phyloP scores from a whole-genome alignment of 2,888 invertebrate genomes.

The Rhodophaea formosa region DNA sequence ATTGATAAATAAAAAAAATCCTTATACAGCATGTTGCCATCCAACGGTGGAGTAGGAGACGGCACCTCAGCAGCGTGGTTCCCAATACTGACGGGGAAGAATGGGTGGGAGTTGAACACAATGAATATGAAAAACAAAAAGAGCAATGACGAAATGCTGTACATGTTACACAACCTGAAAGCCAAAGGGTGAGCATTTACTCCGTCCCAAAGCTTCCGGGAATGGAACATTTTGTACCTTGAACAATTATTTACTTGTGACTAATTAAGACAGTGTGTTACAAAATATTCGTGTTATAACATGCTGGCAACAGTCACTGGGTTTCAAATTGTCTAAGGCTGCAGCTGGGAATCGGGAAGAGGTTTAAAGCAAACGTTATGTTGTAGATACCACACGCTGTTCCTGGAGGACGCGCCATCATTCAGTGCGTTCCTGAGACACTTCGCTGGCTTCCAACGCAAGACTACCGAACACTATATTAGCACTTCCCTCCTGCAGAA shows the following conservation, averaged over 20 bases:
- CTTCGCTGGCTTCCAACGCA: conserved; percentile 89
- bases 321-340: too few species aligned
- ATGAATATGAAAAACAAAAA: conserved; percentile 82
- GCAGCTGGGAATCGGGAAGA: too few species aligned
- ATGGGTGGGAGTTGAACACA: conserved; percentile 92
- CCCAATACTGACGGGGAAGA: conserved; percentile 92
- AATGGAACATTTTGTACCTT: too few species aligned
- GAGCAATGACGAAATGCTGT: conserved; percentile 89
- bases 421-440: conserved; percentile 95
- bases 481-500: conserved; percentile 89
- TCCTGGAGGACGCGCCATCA: conserved; percentile 91
- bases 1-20: too few species aligned
- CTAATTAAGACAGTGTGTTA: too few species aligned
- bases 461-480: conserved; percentile 95
- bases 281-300: too few species aligned
- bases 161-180: conserved; percentile 91
- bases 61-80: conserved; percentile 93
- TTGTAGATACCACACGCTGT: conserved; percentile 85
- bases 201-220: too few species aligned
- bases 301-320: too few species aligned
- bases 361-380: too few species aligned
- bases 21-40: too few species aligned
- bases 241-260: too few species aligned
- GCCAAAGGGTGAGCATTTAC: conserved; percentile 80
- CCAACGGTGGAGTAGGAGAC: conserved; percentile 88